Conservation (phyloP, 92 coral and sea anemone genomes). For the Nematostella vectensis region DNA sequence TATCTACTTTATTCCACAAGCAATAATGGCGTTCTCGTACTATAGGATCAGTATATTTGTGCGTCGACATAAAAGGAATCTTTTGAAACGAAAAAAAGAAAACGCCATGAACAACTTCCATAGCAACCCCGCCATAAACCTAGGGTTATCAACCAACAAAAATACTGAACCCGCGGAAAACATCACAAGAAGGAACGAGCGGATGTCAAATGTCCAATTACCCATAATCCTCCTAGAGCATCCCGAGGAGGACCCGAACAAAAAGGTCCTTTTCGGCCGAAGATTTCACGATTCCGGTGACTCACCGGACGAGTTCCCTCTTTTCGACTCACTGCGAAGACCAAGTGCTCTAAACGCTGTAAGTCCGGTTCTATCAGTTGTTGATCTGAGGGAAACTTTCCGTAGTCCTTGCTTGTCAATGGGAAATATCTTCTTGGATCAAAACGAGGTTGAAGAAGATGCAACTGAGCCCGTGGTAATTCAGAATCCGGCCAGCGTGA, state of each 20-base stretch:
- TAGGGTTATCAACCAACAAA: too few species aligned
- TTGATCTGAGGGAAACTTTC: background rate
- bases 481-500: too few species aligned
- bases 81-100: slow-evolving; percentile 14
- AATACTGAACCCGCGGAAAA: too few species aligned
- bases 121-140: too few species aligned
- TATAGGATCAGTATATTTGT: slow-evolving; percentile 44
- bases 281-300: too few species aligned
- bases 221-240: background rate
- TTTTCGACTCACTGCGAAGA: background rate
- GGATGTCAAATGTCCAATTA: too few species aligned
- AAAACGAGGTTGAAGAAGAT: background rate
- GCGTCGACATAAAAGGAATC: slow-evolving; percentile 29
- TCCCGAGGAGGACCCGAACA: background rate
- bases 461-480: background rate
- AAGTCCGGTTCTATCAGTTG: background rate
- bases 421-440: background rate
- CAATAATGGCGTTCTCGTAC: slow-evolving; percentile 45
- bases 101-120: slow-evolving; percentile 2
- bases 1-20: slow-evolving; percentile 54
- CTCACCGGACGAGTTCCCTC: background rate
- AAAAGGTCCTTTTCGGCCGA: background rate
- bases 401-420: background rate
- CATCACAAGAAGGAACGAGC: too few species aligned
- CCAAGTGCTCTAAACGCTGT: background rate